Conservation (phyloP, 2,113 vertebrate genomes). For the Archocentrus centrarchus region DNA sequence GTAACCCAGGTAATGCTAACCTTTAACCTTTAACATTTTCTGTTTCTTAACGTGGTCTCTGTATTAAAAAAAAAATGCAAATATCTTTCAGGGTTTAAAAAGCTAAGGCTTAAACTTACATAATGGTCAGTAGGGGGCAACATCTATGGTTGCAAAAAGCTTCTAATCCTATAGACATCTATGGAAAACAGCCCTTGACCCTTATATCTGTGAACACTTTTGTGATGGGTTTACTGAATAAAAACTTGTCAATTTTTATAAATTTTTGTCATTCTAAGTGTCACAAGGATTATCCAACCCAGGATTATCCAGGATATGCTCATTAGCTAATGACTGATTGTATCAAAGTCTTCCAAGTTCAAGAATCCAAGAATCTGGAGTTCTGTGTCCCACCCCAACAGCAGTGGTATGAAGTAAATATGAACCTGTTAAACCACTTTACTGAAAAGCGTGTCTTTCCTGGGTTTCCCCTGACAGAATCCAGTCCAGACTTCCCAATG, state of each 20-base stretch:
- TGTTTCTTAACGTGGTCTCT: not conserved
- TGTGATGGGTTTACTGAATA: not conserved
- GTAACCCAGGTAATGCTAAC: conserved; percentile 76
- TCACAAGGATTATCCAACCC: not conserved
- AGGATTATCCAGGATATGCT: not conserved
- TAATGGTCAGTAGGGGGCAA: not conserved
- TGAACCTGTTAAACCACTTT: not conserved
- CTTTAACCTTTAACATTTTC: not conserved
- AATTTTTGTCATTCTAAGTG: not conserved
- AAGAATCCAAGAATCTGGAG: not conserved
- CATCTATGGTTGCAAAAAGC: not conserved
- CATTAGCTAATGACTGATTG: not conserved
- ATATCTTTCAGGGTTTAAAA: not conserved
- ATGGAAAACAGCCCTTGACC: not conserved
- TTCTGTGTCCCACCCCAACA: not conserved
- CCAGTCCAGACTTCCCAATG: conserved; percentile 90
- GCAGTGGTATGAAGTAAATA: not conserved
- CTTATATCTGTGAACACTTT: not conserved
- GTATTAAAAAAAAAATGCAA: not conserved
- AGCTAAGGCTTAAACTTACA: not conserved
- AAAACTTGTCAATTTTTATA: not conserved
- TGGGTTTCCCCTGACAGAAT: conserved; percentile 48
- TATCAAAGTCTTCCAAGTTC: not conserved
- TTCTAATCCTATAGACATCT: not conserved
- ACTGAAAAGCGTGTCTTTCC: not conserved